Evolutionary conservation across 2,113 vertebrate species (phyloP), one percentile per base, ranked within the genome.

Genomic region (Microtus montanus): DNA sequence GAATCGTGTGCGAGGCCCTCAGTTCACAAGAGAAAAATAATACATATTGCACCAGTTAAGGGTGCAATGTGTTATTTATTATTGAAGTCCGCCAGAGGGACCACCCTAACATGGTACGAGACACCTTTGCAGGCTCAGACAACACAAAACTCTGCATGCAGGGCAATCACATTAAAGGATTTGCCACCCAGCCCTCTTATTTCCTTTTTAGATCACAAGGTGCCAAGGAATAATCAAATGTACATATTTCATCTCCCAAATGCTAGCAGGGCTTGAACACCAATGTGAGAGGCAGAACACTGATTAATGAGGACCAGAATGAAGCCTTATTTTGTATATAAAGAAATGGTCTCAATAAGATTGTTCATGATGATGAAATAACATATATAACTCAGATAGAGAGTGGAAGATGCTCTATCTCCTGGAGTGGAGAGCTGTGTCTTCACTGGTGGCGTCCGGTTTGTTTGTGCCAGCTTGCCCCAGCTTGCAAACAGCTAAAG

Each of bases 381-480:
- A 89, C 38, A 84, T 83, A 47, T 90, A 79, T 64, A 88, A 84
- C 78, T n/a, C 35, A 10, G 11, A 3, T 0, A 24, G 22, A 49
- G 6, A 0, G 38, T n/a, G 77, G 83, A 30, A 58, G 75, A 74
- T 41, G 41, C 93, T 73, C 79, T 75, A 38, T 75, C 7, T 92
- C 70, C 87, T 86, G 84, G 44, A 26, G 24, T 28, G 3, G 66
- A 79, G 73, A 5, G 0, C 89, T 0, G 0, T 52, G 63, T 93
- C 95, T 94, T 96, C 90, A 63, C 83, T 26, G 22, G 49, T 44
- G 80, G 91, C 19, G 2, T 28, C 19, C 0, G 0, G 0, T 78
- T 87, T 96, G 58, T 89, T 97, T 97, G 87, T 94, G 89, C 84
- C 74, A 78, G 92, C 82, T 88, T 95, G 95, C 94, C 63, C 84